Base-by-base conservation (phyloP, 2,113 vertebrate genomes). In the Alligator mississippiensis region DNA sequence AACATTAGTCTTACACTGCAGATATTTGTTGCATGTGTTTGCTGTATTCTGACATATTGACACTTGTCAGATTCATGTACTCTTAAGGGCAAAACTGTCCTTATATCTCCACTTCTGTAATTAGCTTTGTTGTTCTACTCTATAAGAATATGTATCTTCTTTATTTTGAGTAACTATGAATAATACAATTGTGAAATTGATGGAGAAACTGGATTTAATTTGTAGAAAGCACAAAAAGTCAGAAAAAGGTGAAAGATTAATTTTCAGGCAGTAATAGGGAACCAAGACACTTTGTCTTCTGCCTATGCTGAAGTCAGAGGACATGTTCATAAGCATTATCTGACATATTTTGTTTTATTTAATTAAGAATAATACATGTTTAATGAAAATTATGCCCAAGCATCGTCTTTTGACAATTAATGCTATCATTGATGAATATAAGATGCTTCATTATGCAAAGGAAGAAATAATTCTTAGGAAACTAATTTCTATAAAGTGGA, bases 341-440 rank as follows among this genome's bases (percentile, higher is more conserved):
- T 74, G 63, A 59, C 76, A 57, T 84, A 80, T 84, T 66, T 72
- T 84, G 88, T 80, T 80, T 90, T 84, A 82, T 62, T 90, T 90
- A 90, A 90, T 90, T 84, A 90, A 90, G 88, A 38, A 90, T 80
- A 82, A 84, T 84, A 38, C 74, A 63, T 84, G 54, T 47, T 84
- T 90, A 90, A 90, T 90, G 79, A 90, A 77, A 84, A 85, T 63
- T 85, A 90, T 84, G 88, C 79, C 57, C 58, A 57, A 84, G 74
- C 72, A 61, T 84, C 63, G 76, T 58, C 88, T 79, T 84, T 63
- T 80, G 82, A n/a, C 81, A 90, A 89, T 89, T 82, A 89, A 66
- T 72, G 21, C 17, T 78, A 78, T 84, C 81, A 75, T 77, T 80
- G 55, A 30, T 80, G 77, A 80, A 68, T 12, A 58, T 54, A 58